Evolutionary conservation across 1,140 invertebrate species (phyloP).

Genomic region (Drosophila varians): DNA sequence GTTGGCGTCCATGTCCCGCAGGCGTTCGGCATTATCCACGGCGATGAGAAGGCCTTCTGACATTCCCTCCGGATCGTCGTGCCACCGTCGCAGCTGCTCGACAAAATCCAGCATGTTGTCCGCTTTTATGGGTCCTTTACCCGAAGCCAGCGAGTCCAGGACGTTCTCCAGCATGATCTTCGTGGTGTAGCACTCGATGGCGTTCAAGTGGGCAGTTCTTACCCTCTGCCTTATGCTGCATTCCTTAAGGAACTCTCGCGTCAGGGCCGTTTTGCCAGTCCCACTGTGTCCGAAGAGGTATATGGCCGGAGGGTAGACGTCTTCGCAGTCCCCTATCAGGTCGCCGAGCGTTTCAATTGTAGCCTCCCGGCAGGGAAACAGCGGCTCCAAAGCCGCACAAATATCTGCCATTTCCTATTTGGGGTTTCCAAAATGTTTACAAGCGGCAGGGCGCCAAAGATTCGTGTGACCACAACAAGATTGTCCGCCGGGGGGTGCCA

Average conservation of each 20-base stretch:
- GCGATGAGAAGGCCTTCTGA: conserved; percentile 84
- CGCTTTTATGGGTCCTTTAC: conserved; percentile 84
- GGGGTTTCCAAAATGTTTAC: conserved; percentile 3
- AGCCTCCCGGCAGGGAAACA: conserved; percentile 85
- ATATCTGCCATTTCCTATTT: conserved; percentile 45
- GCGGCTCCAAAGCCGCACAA: conserved; percentile 38
- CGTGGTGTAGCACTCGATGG: conserved; percentile 91
- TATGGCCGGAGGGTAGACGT: conserved; percentile 87
- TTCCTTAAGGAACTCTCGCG: conserved; percentile 85
- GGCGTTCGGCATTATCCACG: conserved; percentile 91
- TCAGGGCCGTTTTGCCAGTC: conserved; percentile 91
- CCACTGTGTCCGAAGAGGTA: conserved; percentile 92
- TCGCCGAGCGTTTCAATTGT: conserved; percentile 86
- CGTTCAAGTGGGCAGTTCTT: conserved; percentile 89
- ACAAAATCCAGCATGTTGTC: conserved; percentile 91
- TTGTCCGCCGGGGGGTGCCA: not conserved
- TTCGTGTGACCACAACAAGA: not conserved
- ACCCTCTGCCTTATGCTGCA: conserved; percentile 84
- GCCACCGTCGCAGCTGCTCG: conserved; percentile 83
- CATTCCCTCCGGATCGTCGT: not conserved
- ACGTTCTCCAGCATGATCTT: conserved; percentile 92
- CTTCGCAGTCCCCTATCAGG: conserved; percentile 85
- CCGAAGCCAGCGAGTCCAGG: conserved; percentile 85
- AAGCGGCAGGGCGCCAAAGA: conserved; percentile 20
- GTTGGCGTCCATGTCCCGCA: conserved; percentile 89